Base-by-base conservation (phyloP, 2,113 vertebrate species). In the Petaurus breviceps region DNA sequence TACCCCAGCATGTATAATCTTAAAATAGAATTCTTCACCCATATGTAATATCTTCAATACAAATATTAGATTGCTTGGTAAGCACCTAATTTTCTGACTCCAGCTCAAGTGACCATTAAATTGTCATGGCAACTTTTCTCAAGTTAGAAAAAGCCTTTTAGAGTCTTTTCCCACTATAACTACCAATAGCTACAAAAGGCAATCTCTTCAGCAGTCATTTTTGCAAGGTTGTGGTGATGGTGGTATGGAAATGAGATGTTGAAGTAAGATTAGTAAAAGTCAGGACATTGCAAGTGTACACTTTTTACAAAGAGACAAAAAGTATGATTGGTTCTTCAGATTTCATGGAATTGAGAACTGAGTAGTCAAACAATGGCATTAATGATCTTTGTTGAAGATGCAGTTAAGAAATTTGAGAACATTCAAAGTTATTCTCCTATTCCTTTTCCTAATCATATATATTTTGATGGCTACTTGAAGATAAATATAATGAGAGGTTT, bases 11-110 rank as follows among this genome's bases (percentile, higher is more conserved):
- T 24, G 24, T 43, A n/a, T 97, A 11, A 91, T 91, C 57, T 95
- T 93, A 89, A 89, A n/a, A 91, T 54, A 94, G 23, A 92, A 90
- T 51, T 47, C 25, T 92, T 93, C 51, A 84, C 47, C 43, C 28
- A 51, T n/a, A 2, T 19, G 68, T 77, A n/a, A 77, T 77, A 77
- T n/a, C 4, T 10, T 77, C 14, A 19, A 77, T 77, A 37, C 37
- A n/a, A 77, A 14, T n/a, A 77, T 77, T n/a, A 77, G 37, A 77
- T n/a, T n/a, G 37, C 37, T n/a, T n/a, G 16, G 37, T n/a, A 77
- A 77, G 14, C 14, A 22, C 16, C 37, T 77, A 77, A 77, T 77
- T 77, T n/a, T n/a, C 31, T 61, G 31, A 61, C 57, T 61, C 6
- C 37, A n/a, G 37, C 37, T 77, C 37, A n/a, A 77, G 68, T n/a